Conservation (phyloP, 1,140 invertebrate species). For the Panagrolaimus sp. region DNA sequence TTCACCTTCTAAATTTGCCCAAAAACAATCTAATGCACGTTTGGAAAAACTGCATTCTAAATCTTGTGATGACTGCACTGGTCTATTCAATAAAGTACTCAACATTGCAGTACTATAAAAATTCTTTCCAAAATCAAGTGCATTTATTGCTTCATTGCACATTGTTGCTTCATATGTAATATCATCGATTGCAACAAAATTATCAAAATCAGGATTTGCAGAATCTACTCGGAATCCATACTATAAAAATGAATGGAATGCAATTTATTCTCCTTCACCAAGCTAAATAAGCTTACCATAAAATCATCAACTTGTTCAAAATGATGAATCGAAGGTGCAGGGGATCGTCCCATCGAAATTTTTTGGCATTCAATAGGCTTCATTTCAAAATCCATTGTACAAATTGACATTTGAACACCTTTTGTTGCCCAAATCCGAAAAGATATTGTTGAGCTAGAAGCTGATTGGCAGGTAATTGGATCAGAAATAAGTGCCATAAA, state of each 20-base stretch:
- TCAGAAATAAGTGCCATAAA: constrained; percentile 41
- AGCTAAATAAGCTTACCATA: constrained; percentile 11
- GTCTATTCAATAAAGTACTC: constrained; percentile 36
- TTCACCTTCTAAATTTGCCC: constrained; percentile 49
- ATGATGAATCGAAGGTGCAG: constrained; percentile 37
- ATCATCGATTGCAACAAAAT: constrained; percentile 57
- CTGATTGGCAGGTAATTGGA: constrained; percentile 45
- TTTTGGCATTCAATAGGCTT: constrained; percentile 50
- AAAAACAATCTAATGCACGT: constrained; percentile 47
- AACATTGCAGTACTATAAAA: constrained; percentile 54
- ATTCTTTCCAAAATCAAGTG: constrained; percentile 48
- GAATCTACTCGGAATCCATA: constrained; percentile 45
- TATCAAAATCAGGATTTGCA: constrained; percentile 52
- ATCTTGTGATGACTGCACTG: constrained; percentile 52
- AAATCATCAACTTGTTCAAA: constrained; percentile 6
- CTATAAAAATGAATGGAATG: constrained; percentile 30
- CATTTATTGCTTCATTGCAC: constrained; percentile 45
- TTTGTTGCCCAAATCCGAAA: constrained; percentile 28
- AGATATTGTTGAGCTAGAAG: constrained; percentile 25
- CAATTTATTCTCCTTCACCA: too few species aligned
- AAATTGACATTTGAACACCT: constrained; percentile 19
- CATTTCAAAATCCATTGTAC: constrained; percentile 37
- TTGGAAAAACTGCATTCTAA: constrained; percentile 49
- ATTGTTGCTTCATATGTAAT: constrained; percentile 50
- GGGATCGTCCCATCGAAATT: constrained; percentile 44